Conservation (phyloP, 1,140 invertebrate species). For the Lamellibrachia luymesi region DNA sequence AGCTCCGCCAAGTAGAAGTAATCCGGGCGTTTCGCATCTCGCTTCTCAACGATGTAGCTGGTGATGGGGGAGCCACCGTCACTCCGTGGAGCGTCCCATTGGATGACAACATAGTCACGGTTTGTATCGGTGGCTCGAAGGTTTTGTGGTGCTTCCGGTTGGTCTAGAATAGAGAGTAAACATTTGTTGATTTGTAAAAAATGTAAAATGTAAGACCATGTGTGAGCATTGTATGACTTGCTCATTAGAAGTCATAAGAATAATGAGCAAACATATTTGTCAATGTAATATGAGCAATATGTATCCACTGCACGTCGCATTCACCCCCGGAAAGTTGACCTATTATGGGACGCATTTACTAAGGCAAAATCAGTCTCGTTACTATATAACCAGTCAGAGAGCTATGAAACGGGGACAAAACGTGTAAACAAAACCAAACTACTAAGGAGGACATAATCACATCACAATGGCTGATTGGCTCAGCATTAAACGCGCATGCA, state of each 20-base stretch:
- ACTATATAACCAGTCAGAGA: too few species aligned
- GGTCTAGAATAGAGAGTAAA: conserved; percentile 14
- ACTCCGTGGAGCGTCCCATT: conserved; percentile 75
- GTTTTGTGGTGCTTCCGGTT: conserved; percentile 30
- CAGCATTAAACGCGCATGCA: too few species aligned
- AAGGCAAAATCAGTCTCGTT: too few species aligned
- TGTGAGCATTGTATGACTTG: not conserved
- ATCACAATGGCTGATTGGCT: too few species aligned
- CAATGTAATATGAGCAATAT: not conserved
- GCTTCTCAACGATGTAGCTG: conserved; percentile 51
- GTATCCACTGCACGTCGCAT: too few species aligned
- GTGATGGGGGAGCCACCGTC: conserved; percentile 83
- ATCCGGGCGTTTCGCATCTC: conserved; percentile 37
- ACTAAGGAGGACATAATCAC: too few species aligned
- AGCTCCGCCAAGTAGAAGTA: conserved; percentile 46
- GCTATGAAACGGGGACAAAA: too few species aligned
- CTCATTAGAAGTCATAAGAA: too few species aligned
- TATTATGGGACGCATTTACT: too few species aligned
- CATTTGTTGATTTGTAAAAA: not conserved
- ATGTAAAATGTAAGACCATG: not conserved
- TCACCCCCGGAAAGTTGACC: too few species aligned
- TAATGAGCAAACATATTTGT: too few species aligned
- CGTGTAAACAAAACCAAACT: too few species aligned
- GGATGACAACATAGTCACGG: conserved; percentile 60
- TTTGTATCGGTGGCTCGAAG: conserved; percentile 27